Evolutionary conservation across 2,888 invertebrate species (phyloP).

Genomic region (Operophtera brumata): DNA sequence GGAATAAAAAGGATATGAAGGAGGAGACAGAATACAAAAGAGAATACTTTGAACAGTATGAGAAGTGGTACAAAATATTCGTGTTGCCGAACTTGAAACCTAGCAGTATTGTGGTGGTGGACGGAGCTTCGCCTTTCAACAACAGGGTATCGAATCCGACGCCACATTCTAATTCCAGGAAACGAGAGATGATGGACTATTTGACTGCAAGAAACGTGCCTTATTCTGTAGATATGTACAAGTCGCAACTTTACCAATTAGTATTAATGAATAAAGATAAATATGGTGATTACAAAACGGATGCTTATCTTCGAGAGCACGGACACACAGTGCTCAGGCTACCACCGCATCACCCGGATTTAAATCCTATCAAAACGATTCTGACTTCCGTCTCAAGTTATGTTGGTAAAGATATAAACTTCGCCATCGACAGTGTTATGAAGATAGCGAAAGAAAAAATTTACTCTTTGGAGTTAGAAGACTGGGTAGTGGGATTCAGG

Average conservation of each 20-base stretch:
- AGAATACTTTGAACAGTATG: slow-evolving; percentile 42
- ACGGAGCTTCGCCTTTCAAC: slow-evolving; percentile 39
- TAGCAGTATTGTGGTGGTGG: slow-evolving; percentile 41
- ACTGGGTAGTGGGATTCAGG: slow-evolving; percentile 37
- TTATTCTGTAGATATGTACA: slow-evolving; percentile 40
- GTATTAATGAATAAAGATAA: slow-evolving; percentile 40
- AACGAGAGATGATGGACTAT: slow-evolving; percentile 44
- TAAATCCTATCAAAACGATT: slow-evolving; percentile 39
- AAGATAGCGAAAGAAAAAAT: slow-evolving; percentile 42
- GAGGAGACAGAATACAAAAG: slow-evolving; percentile 37
- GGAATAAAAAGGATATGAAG: slow-evolving; percentile 40
- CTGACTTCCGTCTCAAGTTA: slow-evolving; percentile 35
- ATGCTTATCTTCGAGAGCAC: slow-evolving; percentile 35
- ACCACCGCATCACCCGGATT: slow-evolving; percentile 38
- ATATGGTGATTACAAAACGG: slow-evolving; percentile 40
- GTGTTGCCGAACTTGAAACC: slow-evolving; percentile 40
- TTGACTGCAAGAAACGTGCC: slow-evolving; percentile 40
- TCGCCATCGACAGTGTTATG: slow-evolving; percentile 37
- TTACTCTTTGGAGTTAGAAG: slow-evolving; percentile 32
- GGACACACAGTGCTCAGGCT: slow-evolving; percentile 39
- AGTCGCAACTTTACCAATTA: slow-evolving; percentile 41
- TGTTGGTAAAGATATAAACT: slow-evolving; percentile 35
- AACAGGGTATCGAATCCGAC: slow-evolving; percentile 38
- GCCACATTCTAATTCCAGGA: slow-evolving; percentile 41
- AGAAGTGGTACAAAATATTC: slow-evolving; percentile 41